These are phyloP conservation scores for Strigops habroptila DNA, from an alignment of 2,113 vertebrate species.

Conservation along the genomic window DNA sequence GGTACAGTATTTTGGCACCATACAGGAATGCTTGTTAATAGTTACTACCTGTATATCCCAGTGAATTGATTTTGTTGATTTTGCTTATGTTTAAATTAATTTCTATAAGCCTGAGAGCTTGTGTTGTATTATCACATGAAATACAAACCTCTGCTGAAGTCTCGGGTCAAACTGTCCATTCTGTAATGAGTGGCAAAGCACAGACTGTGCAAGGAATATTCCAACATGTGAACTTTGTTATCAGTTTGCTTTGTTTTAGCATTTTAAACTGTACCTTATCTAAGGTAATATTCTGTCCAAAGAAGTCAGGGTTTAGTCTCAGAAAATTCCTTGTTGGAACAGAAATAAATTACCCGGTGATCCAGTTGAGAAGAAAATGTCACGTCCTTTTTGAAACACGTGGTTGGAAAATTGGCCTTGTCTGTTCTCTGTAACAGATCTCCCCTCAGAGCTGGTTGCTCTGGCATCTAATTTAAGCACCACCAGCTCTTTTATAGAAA, in stretches of 20 bases:
- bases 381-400: not conserved
- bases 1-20: not conserved
- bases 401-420: constrained; percentile 2
- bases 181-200: not conserved
- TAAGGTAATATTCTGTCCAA: not conserved
- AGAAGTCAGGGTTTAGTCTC: not conserved
- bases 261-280: not conserved
- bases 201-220: not conserved
- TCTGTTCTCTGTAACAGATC: not conserved
- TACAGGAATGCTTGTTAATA: not conserved
- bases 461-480: not conserved
- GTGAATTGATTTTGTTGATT: not conserved
- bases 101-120: not conserved
- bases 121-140: not conserved
- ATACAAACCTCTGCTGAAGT: not conserved
- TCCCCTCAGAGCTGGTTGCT: not conserved
- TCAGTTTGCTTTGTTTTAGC: not conserved
- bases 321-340: not conserved
- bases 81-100: not conserved
- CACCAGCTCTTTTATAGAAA: not conserved
- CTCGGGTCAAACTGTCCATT: not conserved
- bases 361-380: not conserved
- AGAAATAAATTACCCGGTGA: not conserved
- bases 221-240: not conserved
- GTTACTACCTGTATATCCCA: not conserved